Evolutionary conservation across 2,888 invertebrate species (phyloP), one percentile per base, ranked within the genome.

Genomic region (Yponomeuta cagnagella): DNA sequence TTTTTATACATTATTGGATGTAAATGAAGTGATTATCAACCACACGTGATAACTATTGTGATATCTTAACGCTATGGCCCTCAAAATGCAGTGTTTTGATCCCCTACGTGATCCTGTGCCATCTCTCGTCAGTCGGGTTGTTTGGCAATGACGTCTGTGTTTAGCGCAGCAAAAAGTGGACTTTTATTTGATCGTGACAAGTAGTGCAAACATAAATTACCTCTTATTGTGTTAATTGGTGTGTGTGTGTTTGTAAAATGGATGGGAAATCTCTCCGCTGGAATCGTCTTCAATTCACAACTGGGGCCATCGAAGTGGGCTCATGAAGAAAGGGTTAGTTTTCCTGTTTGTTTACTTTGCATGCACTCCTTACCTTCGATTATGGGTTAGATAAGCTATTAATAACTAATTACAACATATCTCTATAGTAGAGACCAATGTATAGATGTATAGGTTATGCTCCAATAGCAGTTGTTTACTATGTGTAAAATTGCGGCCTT

Each of bases 141-240:
- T 92, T 91, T 92, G 92, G 89, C 90, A 91, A 89, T 92, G 92
- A 92, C 92, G 92, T 91, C 89, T 91, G 89, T 90, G 90, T 90
- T 90, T 90, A 91, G 92, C 89, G 89, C 88, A 89, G 89, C 89
- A 85, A 91, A 90, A 90, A 91, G 91, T 90, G 88, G 89, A 90
- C 85, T 89, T 90, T 87, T 89, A 87, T 85, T 90, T 87, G 86
- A 90, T 90, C 87, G 90, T 90, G 89, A 91, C 90, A 88, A 90
- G 83, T 89, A 89, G 89, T 92, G 90, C 82, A 87, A 90, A 86
- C 82, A 82, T 84, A 88, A 87, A 86, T 86, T 83, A 82, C 82
- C 85, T 79, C 82, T 83, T 84, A 58, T 89, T 84, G 90, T 90
- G 89, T 82, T 86, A 84, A 79, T 85, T 83, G 85, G 86, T 88